phyloP scores from a whole-genome alignment of 2,113 vertebrate species.

The Bos javanicus region DNA sequence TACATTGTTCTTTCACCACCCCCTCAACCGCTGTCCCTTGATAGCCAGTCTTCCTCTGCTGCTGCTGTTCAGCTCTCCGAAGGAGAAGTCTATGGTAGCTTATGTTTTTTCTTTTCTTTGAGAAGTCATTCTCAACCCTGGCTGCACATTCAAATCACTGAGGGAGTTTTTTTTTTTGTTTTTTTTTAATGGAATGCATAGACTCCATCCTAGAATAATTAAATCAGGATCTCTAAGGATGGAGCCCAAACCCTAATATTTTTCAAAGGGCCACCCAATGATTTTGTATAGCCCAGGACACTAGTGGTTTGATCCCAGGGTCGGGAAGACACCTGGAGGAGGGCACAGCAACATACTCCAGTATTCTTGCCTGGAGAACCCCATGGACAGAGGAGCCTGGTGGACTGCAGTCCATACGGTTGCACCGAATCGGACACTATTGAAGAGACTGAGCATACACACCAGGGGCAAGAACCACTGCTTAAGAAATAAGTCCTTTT shows the following conservation, averaged over 20 bases:
- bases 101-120: background rate
- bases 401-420: background rate
- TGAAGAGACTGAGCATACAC: background rate
- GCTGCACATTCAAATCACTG: background rate
- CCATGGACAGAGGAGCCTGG: background rate
- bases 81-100: background rate
- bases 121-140: background rate
- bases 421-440: accelerated
- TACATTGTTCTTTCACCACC: background rate
- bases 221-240: background rate
- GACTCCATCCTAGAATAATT: background rate
- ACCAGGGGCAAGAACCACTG: background rate
- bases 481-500: background rate
- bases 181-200: background rate
- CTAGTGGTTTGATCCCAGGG: background rate
- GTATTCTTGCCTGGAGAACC: background rate
- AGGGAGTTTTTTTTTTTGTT: background rate
- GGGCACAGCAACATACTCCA: background rate
- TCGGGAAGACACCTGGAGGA: background rate
- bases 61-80: background rate
- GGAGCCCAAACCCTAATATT: background rate
- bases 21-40: background rate
- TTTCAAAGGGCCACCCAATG: background rate
- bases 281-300: background rate
- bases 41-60: background rate